Percentiles rank a stretch among this genome's conserved stretches.
phyloP scores from a whole-genome alignment of 2,797 vertebrate species.

The Ctenochaetus hawaiiensis region DNA sequence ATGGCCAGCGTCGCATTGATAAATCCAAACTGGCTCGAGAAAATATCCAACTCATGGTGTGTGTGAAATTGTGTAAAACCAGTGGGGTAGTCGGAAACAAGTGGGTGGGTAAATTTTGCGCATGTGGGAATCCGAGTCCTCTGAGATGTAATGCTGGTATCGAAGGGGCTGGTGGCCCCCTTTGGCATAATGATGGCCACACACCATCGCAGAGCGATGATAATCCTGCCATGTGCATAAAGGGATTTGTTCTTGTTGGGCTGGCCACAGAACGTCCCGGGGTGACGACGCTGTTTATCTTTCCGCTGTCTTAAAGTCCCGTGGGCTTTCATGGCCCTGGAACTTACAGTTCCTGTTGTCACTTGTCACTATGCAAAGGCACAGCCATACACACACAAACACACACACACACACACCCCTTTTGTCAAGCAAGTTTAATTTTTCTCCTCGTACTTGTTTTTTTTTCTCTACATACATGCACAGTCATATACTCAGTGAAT shows the following conservation, averaged over 20 bases:
- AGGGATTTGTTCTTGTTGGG: slow-evolving; percentile 83
- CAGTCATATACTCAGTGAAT: slow-evolving; percentile 23
- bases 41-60: slow-evolving; percentile 44
- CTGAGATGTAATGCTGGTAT: slow-evolving; percentile 52
- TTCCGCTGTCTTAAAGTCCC: slow-evolving; percentile 76
- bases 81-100: slow-evolving; percentile 64
- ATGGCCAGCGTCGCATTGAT: slow-evolving; percentile 62
- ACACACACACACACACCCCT: slow-evolving; percentile 14
- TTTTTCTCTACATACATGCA: slow-evolving; percentile 13
- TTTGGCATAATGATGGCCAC: slow-evolving; percentile 63
- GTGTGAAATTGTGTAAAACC: slow-evolving; percentile 69
- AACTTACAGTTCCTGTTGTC: slow-evolving; percentile 73
- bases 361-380: slow-evolving; percentile 49
- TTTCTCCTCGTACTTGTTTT: slow-evolving; percentile 41
- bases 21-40: slow-evolving; percentile 50
- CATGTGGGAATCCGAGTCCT: slow-evolving; percentile 49
- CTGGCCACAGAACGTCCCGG: slow-evolving; percentile 70
- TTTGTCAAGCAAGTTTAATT: slow-evolving; percentile 26
- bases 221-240: slow-evolving; percentile 79
- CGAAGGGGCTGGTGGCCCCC: slow-evolving; percentile 59
- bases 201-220: slow-evolving; percentile 65
- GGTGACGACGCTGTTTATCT: slow-evolving; percentile 82
- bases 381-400: slow-evolving; percentile 16
- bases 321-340: slow-evolving; percentile 70
- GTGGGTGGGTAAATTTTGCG: slow-evolving; percentile 55